Conservation (phyloP, 2,797 vertebrate species). For the Myioborus miniatus region DNA sequence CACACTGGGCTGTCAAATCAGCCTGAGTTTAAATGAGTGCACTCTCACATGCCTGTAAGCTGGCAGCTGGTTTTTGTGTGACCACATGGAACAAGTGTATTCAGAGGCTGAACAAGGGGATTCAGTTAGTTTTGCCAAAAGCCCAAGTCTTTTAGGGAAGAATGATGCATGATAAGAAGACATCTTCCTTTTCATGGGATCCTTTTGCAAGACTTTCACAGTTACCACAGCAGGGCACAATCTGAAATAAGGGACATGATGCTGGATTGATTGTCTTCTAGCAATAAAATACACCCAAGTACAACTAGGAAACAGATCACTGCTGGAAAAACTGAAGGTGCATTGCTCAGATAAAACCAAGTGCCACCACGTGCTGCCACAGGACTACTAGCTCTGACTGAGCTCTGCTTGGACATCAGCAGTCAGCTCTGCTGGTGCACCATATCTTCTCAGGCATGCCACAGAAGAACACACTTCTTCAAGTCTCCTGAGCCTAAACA, state of each 20-base stretch:
- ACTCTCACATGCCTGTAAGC: rapidly evolving
- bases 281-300: background rate
- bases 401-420: background rate
- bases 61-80: background rate
- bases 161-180: background rate
- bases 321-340: background rate
- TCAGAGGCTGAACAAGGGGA: background rate
- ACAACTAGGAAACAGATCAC: background rate
- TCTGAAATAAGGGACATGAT: background rate
- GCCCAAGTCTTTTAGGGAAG: background rate
- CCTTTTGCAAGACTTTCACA: background rate
- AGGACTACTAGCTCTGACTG: background rate
- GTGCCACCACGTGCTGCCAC: background rate
- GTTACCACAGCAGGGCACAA: background rate
- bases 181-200: background rate
- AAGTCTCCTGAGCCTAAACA: background rate
- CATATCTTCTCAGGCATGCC: background rate
- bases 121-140: background rate
- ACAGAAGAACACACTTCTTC: background rate
- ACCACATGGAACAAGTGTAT: background rate
- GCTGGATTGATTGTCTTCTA: background rate
- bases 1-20: background rate
- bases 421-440: background rate
- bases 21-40: background rate
- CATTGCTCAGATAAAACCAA: background rate